A percentile compares a stretch with the other conserved stretches of the same genome.
Evolutionary conservation across 1,140 invertebrate genomes (phyloP).

Genomic region (Forficula auricularia): DNA sequence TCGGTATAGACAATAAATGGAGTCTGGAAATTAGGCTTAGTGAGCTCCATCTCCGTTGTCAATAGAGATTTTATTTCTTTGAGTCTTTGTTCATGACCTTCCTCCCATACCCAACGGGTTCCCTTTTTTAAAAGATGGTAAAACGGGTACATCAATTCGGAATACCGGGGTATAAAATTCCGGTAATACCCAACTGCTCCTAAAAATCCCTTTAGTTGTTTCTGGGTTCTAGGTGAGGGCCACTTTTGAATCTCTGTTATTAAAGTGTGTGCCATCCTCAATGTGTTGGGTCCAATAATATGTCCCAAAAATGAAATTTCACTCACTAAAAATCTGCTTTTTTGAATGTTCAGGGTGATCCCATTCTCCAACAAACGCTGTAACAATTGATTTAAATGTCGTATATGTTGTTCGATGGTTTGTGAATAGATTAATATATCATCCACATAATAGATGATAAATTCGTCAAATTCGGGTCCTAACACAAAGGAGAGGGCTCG

Average conservation of each 20-base stretch:
- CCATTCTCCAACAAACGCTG: not conserved
- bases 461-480: not conserved
- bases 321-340: not conserved
- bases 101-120: constrained; percentile 12
- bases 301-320: not conserved
- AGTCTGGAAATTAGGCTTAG: constrained; percentile 14
- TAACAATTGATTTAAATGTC: not conserved
- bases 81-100: constrained; percentile 13
- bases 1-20: constrained; percentile 7
- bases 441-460: not conserved
- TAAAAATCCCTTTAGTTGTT: constrained; percentile 19
- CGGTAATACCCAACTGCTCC: constrained; percentile 23
- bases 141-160: constrained; percentile 14
- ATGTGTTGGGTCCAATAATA: too few species aligned
- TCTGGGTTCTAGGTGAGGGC: constrained; percentile 5
- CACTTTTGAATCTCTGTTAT: too few species aligned
- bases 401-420: not conserved
- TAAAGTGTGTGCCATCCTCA: too few species aligned
- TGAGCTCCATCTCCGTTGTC: too few species aligned
- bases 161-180: constrained; percentile 21
- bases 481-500: not conserved
- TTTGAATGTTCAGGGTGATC: not conserved
- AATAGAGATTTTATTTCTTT: constrained; percentile 18
- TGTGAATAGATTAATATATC: not conserved
- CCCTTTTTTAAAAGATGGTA: constrained; percentile 17